Conservation (phyloP, 2,113 vertebrate genomes). For the Hippoglossus stenolepis region DNA sequence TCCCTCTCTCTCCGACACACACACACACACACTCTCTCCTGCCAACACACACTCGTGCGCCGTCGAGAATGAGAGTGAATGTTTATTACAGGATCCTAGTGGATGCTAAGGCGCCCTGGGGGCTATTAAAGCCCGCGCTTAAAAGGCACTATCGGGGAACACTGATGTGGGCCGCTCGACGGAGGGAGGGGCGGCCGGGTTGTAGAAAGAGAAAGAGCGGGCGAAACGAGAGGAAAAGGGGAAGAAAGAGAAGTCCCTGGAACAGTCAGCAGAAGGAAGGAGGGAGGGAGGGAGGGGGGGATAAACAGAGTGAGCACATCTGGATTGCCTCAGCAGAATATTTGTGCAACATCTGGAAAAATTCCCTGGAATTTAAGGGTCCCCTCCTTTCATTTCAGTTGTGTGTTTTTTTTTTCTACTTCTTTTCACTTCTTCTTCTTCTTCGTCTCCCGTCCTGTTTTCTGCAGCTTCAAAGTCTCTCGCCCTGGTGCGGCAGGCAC, state of each 20-base stretch:
- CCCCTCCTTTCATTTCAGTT: slow-evolving; percentile 75
- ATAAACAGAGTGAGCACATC: slow-evolving; percentile 78
- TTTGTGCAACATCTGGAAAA: slow-evolving; percentile 85
- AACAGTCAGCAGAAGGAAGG: slow-evolving; percentile 49
- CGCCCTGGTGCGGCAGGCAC: slow-evolving; percentile 43
- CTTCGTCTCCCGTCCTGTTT: slow-evolving; percentile 50
- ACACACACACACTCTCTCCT: neutral
- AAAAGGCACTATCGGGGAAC: slow-evolving; percentile 68
- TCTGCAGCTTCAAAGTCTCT: slow-evolving; percentile 77
- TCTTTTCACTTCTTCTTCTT: slow-evolving; percentile 43
- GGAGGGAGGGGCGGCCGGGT: slow-evolving; percentile 22
- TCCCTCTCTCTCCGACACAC: slow-evolving; percentile 4
- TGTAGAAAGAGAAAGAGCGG: slow-evolving; percentile 21
- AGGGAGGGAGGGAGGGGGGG: slow-evolving; percentile 35
- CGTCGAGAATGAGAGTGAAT: slow-evolving; percentile 67
- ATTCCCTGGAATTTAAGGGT: slow-evolving; percentile 83
- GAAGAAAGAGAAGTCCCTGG: slow-evolving; percentile 54
- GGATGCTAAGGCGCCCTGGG: slow-evolving; percentile 69
- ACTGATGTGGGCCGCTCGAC: slow-evolving; percentile 46
- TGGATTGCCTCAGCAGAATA: slow-evolving; percentile 83
- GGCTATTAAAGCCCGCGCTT: slow-evolving; percentile 73
- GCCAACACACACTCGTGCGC: slow-evolving; percentile 5
- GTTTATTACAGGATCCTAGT: slow-evolving; percentile 79
- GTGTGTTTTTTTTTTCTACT: slow-evolving; percentile 22
- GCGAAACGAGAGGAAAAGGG: neutral